Evolutionary conservation across 2,797 vertebrate species (phyloP).

Genomic region (Pyrocephalus nanus): DNA sequence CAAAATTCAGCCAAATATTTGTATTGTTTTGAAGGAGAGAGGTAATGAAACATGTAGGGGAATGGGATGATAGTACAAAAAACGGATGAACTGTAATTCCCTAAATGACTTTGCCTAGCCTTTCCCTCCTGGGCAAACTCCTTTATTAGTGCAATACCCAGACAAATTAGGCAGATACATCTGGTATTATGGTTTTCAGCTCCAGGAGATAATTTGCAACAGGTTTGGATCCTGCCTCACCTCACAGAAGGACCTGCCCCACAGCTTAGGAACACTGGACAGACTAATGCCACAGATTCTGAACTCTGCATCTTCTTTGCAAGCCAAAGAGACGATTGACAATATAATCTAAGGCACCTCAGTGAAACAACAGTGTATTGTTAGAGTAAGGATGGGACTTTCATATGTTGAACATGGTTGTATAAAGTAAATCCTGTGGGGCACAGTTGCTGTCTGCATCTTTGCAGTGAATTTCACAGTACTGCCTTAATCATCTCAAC

Average conservation of each 20-base stretch:
- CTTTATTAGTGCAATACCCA: neutral
- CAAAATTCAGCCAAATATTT: neutral
- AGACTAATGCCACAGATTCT: too few species aligned
- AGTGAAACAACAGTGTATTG: neutral
- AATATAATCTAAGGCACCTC: too few species aligned
- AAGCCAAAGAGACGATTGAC: neutral
- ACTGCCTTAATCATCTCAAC: neutral
- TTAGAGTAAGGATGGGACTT: neutral
- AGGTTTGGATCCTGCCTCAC: neutral
- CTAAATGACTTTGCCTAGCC: neutral
- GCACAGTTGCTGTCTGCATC: neutral
- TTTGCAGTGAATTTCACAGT: neutral
- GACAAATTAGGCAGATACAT: neutral
- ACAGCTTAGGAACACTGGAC: neutral
- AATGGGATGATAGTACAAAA: neutral
- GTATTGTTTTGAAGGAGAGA: neutral
- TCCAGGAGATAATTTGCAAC: neutral
- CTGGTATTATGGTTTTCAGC: neutral
- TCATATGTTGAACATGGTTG: rapidly evolving
- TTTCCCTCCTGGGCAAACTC: neutral
- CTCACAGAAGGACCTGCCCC: neutral
- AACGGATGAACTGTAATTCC: neutral
- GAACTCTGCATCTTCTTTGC: neutral
- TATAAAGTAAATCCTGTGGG: neutral
- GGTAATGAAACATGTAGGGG: rapidly evolving